Percentiles rank a stretch among this genome's conserved stretches.
Conservation (phyloP, 2,113 vertebrate species). For the Pelmatolapia mariae region DNA sequence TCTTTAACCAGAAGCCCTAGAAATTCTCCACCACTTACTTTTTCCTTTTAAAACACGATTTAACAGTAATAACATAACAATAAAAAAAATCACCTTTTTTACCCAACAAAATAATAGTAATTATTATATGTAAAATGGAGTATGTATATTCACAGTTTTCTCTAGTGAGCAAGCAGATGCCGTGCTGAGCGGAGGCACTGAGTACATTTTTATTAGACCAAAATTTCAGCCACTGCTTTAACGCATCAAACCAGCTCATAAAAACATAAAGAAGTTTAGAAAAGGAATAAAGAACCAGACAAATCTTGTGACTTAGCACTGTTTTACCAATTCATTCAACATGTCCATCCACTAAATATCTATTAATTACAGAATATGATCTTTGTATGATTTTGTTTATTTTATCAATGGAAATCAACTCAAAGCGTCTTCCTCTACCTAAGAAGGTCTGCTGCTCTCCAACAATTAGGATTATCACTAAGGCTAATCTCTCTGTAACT, state of each 20-base stretch:
- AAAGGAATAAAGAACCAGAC: background rate
- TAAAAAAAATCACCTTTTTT: background rate
- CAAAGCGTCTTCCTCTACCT: background rate
- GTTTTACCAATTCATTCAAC: background rate
- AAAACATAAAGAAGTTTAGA: background rate
- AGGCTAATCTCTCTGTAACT: background rate
- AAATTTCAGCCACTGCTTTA: background rate
- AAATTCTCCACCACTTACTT: background rate
- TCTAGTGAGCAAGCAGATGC: background rate
- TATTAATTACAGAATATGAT: background rate
- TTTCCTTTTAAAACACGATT: background rate
- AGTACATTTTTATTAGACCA: background rate
- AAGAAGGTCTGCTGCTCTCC: background rate
- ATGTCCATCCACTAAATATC: background rate
- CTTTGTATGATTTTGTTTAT: background rate
- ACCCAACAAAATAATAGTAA: background rate
- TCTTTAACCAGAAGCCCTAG: background rate
- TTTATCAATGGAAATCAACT: background rate
- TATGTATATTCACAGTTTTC: background rate
- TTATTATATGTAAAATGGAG: background rate
- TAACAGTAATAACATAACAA: background rate
- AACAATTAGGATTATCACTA: background rate
- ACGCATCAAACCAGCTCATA: background rate
- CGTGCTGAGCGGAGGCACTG: background rate
- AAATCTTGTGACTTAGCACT: background rate